Base-by-base conservation (phyloP, 2,888 invertebrate genomes). In the Hartigia nigra region DNA sequence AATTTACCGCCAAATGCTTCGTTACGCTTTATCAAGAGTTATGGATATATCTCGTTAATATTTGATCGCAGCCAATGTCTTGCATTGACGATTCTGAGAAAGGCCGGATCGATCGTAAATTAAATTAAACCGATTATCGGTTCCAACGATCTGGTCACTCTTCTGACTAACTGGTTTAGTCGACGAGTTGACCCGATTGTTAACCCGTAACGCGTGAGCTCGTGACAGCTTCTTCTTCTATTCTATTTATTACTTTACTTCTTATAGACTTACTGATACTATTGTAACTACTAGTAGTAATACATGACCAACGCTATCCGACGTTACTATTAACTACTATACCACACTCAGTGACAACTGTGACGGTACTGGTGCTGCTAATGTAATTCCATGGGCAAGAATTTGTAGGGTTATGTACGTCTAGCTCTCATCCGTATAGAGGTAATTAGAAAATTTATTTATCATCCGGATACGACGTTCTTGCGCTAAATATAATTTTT, bases 101-200 rank as follows among this genome's bases (percentile, higher is more conserved):
- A 69, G 74, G 76, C 76, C 72, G 83, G 81, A 86, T 88, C 87
- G 87, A 82, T 88, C 83, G 78, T 84, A 87, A 85, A 87, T 87
- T 87, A 82, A 84, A 84, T 87, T 87, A 87, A 84, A 78, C 82
- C 82, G 80, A 84, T 84, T 84, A 86, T 84, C 84, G 83, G 84
- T 84, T 83, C 85, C 80, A 82, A 79, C 83, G 86, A 88, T 85
- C 84, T 83, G 84, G 36, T 74, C 86, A 84, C 84, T 87, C 83
- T 83, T 77, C 80, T 84, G 83, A 83, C 85, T 87, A 88, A 88
- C 88, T 87, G 86, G 86, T 89, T 89, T 88, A 85, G 87, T 87
- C 84, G 87, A 86, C 84, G 86, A 89, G 86, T 88, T 89, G 88
- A 90, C 89, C 89, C 87, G 87, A 88, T 87, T 87, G 86, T 89